A percentile compares a stretch with the other conserved stretches of the same genome.
Evolutionary conservation across 2,113 vertebrate genomes (phyloP).

Genomic region (Plotosus lineatus): DNA sequence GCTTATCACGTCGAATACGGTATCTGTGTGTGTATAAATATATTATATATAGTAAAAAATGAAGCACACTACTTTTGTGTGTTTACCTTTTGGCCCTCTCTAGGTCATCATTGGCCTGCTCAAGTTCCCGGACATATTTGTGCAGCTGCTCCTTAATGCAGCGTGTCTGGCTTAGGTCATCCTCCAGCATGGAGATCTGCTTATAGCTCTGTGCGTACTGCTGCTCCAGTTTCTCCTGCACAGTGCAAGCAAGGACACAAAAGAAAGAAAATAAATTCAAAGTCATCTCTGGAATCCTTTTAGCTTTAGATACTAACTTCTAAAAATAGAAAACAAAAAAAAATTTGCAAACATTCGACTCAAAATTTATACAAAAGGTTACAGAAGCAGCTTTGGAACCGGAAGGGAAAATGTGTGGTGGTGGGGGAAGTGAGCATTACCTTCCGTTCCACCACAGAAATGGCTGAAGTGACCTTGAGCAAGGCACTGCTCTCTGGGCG

Average conservation of each 20-base stretch:
- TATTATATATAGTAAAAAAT: background rate
- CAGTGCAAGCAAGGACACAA: slow-evolving; percentile 11
- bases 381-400: no score
- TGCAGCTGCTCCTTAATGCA: slow-evolving; percentile 96
- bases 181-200: slow-evolving; percentile 91
- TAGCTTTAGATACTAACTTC: background rate
- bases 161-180: slow-evolving; percentile 90
- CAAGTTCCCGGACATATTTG: slow-evolving; percentile 95
- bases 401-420: no score
- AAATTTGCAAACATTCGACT: background rate
- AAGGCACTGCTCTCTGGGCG: no score
- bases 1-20: no score
- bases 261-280: background rate
- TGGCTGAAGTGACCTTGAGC: no score
- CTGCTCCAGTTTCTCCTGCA: slow-evolving; percentile 94
- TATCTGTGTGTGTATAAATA: no score
- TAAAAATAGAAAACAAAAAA: background rate
- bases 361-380: background rate
- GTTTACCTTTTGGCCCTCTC: slow-evolving; percentile 92
- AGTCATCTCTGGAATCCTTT: background rate
- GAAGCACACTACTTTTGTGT: background rate
- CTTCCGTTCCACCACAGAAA: no score
- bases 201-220: slow-evolving; percentile 96
- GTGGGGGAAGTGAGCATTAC: no score
- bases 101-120: slow-evolving; percentile 98